Percentiles rank a stretch among this genome's conserved stretches.
phyloP scores from a whole-genome alignment of 2,113 vertebrate genomes.

The Calypte anna region DNA sequence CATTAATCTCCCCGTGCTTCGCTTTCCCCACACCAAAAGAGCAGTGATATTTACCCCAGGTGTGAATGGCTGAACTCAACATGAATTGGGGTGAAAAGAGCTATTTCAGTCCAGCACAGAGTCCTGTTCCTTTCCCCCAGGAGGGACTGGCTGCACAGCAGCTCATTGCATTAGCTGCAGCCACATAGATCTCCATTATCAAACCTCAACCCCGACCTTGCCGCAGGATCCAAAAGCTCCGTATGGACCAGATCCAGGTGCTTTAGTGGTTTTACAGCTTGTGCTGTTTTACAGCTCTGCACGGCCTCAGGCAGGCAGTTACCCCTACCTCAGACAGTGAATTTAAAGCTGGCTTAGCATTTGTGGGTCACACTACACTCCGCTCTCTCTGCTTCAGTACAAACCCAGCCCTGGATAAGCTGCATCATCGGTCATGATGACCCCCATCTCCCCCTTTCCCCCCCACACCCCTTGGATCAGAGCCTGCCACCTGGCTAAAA shows the following conservation, averaged over 20 bases:
- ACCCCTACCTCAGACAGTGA: accelerated
- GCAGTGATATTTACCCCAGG: background rate
- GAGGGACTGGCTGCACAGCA: background rate
- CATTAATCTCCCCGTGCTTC: background rate
- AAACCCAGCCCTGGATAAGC: background rate
- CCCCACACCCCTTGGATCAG: background rate
- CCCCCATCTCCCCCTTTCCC: accelerated
- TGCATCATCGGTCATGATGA: background rate
- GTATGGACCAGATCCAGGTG: conserved; percentile 16
- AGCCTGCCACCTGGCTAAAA: background rate
- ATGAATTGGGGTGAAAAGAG: background rate
- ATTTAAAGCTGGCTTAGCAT: background rate
- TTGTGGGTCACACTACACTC: background rate
- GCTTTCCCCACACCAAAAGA: background rate
- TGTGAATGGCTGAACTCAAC: background rate
- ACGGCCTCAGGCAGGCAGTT: conserved; percentile 14
- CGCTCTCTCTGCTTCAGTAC: background rate
- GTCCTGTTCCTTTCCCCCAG: background rate
- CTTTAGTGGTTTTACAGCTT: conserved; percentile 24
- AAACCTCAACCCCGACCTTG: background rate
- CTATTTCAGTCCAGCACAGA: background rate
- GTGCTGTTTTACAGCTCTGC: background rate
- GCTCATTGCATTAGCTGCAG: background rate
- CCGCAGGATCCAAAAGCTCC: background rate
- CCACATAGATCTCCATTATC: background rate